Evolutionary conservation across 2,797 vertebrate species (phyloP).

Genomic region (Gymnopithys bicolor): DNA sequence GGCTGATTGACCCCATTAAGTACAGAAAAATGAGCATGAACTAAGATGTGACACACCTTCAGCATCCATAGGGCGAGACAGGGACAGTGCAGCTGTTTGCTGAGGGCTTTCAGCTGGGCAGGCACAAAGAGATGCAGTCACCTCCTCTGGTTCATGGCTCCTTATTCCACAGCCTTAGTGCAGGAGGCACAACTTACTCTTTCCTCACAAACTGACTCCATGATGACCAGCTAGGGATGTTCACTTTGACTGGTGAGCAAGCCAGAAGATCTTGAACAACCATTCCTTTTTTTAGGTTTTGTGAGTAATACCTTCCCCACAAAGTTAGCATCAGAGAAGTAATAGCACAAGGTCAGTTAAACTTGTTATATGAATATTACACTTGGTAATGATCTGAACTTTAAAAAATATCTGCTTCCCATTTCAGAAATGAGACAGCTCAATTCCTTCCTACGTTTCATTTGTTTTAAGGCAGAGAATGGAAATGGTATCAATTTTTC

Average conservation of each 20-base stretch:
- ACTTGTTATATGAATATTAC: conserved; percentile 65
- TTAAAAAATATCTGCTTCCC: conserved; percentile 66
- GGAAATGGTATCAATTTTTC: conserved; percentile 68
- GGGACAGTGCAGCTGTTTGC: background rate
- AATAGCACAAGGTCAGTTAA: conserved; percentile 53
- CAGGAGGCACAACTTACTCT: background rate
- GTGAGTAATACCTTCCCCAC: background rate
- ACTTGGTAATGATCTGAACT: conserved; percentile 67
- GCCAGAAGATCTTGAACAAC: background rate
- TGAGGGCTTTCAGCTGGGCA: background rate
- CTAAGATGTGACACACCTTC: background rate
- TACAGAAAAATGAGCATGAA: background rate
- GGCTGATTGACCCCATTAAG: background rate
- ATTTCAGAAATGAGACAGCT: conserved; percentile 68
- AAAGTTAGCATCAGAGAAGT: conserved; percentile 27
- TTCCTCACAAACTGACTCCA: background rate
- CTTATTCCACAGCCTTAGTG: background rate
- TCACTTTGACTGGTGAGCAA: background rate
- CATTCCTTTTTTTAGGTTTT: background rate
- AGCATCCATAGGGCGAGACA: background rate
- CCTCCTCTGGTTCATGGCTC: background rate
- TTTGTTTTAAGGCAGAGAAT: conserved; percentile 71
- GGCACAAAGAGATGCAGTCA: background rate
- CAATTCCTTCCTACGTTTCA: conserved; percentile 63
- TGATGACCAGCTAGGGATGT: background rate